phyloP scores from a whole-genome alignment of 2,888 invertebrate genomes.

The Eupithecia pulchellata region DNA sequence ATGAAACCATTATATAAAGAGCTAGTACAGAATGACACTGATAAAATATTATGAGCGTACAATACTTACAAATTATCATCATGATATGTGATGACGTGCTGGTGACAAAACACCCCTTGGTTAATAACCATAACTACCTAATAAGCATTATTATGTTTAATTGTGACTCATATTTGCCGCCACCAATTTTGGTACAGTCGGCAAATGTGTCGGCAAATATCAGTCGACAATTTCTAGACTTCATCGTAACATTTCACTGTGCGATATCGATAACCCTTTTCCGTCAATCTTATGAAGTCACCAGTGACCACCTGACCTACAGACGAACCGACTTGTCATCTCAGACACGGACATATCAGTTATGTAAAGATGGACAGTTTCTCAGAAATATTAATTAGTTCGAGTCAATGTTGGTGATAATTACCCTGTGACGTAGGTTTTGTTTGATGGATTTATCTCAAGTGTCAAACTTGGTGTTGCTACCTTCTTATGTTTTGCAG shows the following conservation, averaged over 20 bases:
- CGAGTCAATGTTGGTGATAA: slow-evolving; percentile 9
- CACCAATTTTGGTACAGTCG: slow-evolving; percentile 37
- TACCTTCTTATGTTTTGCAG: too few relatives aligned
- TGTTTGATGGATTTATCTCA: neutral
- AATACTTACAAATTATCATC: too few relatives aligned
- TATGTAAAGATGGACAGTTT: slow-evolving; percentile 49
- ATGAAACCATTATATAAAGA: too few relatives aligned
- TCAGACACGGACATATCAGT: slow-evolving; percentile 22
- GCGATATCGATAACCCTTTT: slow-evolving; percentile 51
- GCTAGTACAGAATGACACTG: too few relatives aligned
- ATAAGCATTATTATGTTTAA: too few relatives aligned
- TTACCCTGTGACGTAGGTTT: neutral
- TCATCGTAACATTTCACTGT: slow-evolving; percentile 49
- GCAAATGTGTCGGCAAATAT: slow-evolving; percentile 55
- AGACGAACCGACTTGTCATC: slow-evolving; percentile 55
- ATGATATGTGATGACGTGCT: too few relatives aligned
- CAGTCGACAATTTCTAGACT: slow-evolving; percentile 45
- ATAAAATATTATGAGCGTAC: too few relatives aligned
- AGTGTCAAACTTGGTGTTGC: neutral
- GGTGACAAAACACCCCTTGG: neutral
- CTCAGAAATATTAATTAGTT: slow-evolving; percentile 52
- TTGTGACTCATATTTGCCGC: neutral
- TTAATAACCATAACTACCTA: too few relatives aligned
- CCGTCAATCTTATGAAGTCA: slow-evolving; percentile 43
- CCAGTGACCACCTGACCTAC: slow-evolving; percentile 46